Percentiles rank a stretch among this genome's conserved stretches.
phyloP scores from a whole-genome alignment of 1,140 invertebrate species.

The Cydia pomonella region DNA sequence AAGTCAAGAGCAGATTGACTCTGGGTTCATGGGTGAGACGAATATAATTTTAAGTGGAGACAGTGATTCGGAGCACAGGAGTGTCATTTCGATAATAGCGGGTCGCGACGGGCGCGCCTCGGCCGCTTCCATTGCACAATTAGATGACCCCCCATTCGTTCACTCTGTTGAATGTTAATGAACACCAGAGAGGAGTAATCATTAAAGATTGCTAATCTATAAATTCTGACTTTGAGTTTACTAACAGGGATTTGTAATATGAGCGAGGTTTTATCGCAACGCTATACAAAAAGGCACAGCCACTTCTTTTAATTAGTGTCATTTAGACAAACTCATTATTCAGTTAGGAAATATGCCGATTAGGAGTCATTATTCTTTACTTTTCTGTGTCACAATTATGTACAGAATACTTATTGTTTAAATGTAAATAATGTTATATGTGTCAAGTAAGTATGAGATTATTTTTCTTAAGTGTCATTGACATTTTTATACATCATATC shows the following conservation, averaged over 20 bases:
- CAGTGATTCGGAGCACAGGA: constrained; percentile 74
- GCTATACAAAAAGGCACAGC: constrained; percentile 4
- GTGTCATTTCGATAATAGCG: constrained; percentile 73
- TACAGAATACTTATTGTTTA: constrained; percentile 32
- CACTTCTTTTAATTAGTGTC: neutral
- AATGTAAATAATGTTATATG: constrained; percentile 52
- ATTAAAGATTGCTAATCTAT: neutral
- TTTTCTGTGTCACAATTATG: neutral
- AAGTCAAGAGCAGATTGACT: constrained; percentile 67
- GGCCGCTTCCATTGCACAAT: constrained; percentile 56
- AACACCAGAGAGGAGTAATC: neutral
- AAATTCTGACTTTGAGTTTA: neutral
- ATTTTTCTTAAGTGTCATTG: neutral
- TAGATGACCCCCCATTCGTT: constrained; percentile 65
- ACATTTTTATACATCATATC: constrained; percentile 6
- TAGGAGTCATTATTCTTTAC: neutral
- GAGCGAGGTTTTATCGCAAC: neutral
- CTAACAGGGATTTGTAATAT: neutral
- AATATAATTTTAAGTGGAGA: constrained; percentile 74
- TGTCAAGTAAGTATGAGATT: constrained; percentile 44
- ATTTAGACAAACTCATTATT: neutral
- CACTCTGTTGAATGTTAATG: constrained; percentile 68
- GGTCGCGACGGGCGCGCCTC: constrained; percentile 65
- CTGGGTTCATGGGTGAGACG: constrained; percentile 70
- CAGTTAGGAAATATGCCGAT: neutral